phyloP scores from a whole-genome alignment of 2,888 invertebrate genomes.

The Drosophila subquinaria region DNA sequence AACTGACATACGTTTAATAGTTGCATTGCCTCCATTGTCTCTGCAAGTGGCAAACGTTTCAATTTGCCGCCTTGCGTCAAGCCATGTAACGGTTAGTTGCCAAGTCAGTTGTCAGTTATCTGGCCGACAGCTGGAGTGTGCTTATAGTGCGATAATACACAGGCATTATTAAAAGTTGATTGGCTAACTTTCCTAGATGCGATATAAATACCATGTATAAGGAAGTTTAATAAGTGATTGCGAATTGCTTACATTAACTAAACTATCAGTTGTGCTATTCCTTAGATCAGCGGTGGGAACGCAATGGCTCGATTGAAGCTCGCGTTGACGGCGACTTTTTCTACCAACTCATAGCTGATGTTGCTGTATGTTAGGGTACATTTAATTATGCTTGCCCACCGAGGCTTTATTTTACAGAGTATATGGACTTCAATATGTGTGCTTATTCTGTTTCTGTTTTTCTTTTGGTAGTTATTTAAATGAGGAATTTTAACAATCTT shows the following conservation, averaged over 20 bases:
- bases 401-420: background rate
- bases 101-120: constrained; percentile 33
- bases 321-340: too few relatives aligned
- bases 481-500: constrained; percentile 51
- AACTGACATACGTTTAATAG: constrained; percentile 25
- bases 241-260: too few relatives aligned
- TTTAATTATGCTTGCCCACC: too few relatives aligned
- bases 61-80: constrained; percentile 49
- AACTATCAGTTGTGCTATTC: too few relatives aligned
- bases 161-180: background rate
- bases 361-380: too few relatives aligned
- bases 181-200: background rate
- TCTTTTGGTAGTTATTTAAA: constrained; percentile 61
- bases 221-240: too few relatives aligned
- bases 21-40: constrained; percentile 11
- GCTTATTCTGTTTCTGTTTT: background rate
- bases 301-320: too few relatives aligned
- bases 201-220: background rate
- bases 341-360: too few relatives aligned
- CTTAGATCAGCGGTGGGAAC: too few relatives aligned
- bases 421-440: background rate
- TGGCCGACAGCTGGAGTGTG: background rate
- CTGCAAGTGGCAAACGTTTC: constrained; percentile 47
- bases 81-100: constrained; percentile 55
- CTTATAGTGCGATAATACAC: background rate